Conservation (phyloP, 1,140 invertebrate species). For the Zophobas morio region DNA sequence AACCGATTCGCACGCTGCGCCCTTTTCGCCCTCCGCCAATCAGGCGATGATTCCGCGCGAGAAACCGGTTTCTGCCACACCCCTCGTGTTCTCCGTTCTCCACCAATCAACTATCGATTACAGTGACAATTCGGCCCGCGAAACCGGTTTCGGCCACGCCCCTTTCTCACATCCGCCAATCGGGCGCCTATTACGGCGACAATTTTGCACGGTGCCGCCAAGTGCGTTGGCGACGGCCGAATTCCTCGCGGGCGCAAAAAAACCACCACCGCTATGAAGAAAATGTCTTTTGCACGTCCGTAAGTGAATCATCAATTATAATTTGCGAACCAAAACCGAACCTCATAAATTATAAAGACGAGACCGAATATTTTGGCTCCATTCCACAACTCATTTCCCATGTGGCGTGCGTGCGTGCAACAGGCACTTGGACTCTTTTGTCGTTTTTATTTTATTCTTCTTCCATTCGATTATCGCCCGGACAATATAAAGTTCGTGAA, state of each 20-base stretch:
- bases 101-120: no score
- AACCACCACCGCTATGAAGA: background rate
- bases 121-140: no score
- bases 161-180: no score
- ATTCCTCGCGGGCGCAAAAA: background rate
- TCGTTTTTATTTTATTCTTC: background rate
- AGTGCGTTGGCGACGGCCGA: background rate
- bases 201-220: background rate
- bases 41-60: no score
- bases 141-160: no score
- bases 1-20: no score
- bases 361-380: conserved; percentile 43
- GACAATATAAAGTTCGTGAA: conserved; percentile 3
- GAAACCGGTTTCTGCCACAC: no score
- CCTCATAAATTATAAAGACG: conserved; percentile 24
- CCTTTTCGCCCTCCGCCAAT: no score
- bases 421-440: background rate
- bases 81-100: no score
- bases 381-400: conserved; percentile 25
- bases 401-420: conserved; percentile 6
- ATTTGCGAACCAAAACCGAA: conserved; percentile 34
- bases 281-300: conserved; percentile 23
- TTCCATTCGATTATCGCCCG: background rate
- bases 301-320: conserved; percentile 44
- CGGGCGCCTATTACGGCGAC: no score